phyloP scores from a whole-genome alignment of 2,797 vertebrate species.

The Pogonophryne albipinna region DNA sequence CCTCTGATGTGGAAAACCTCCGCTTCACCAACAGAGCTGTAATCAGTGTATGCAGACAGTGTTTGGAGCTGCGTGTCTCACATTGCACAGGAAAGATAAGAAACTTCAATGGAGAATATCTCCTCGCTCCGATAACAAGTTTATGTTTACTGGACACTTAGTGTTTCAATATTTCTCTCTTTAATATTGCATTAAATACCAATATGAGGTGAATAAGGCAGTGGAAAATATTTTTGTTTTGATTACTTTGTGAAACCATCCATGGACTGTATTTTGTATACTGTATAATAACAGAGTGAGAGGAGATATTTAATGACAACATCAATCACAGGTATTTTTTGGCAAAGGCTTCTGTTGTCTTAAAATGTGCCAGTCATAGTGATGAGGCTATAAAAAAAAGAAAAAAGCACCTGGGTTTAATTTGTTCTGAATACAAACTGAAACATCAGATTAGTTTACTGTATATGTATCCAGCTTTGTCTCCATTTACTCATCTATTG shows the following conservation, averaged over 20 bases:
- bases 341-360: slow-evolving; percentile 13
- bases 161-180: slow-evolving; percentile 21
- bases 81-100: slow-evolving; percentile 66
- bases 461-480: background rate
- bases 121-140: slow-evolving; percentile 53
- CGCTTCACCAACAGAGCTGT: slow-evolving; percentile 51
- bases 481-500: background rate
- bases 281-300: slow-evolving; percentile 20
- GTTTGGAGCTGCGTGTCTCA: slow-evolving; percentile 52
- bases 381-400: slow-evolving; percentile 12
- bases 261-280: slow-evolving; percentile 18
- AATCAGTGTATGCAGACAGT: slow-evolving; percentile 58
- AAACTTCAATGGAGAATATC: slow-evolving; percentile 64
- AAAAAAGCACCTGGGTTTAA: slow-evolving; percentile 10
- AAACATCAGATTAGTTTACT: slow-evolving; percentile 6
- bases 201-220: slow-evolving; percentile 18
- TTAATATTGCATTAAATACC: slow-evolving; percentile 19
- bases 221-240: no score
- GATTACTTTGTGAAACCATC: slow-evolving; percentile 14
- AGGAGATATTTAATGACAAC: slow-evolving; percentile 38
- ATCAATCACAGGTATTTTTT: slow-evolving; percentile 37
- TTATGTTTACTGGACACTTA: slow-evolving; percentile 50
- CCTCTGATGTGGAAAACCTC: slow-evolving; percentile 65
- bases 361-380: slow-evolving; percentile 14
- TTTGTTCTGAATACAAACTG: slow-evolving; percentile 18